Base-by-base conservation (phyloP, 1,140 invertebrate species). In the Bombyx mandarina region DNA sequence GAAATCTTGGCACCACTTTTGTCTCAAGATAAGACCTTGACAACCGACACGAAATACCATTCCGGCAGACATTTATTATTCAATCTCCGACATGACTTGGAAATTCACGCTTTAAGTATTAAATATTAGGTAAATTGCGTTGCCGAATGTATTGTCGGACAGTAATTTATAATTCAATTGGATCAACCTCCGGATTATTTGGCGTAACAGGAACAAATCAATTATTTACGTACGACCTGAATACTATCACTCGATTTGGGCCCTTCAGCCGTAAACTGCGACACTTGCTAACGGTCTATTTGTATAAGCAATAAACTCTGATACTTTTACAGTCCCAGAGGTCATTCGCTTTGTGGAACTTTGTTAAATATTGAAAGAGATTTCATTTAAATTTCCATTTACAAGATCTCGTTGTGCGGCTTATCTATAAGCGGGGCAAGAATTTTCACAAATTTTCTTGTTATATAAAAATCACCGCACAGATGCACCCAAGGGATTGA, bases 131-230 rank as follows among this genome's bases (percentile, higher is more conserved):
- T 49, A 18, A 49, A 51, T 35, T n/a, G 50, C 10, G 50, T 45
- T 43, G 43, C 52, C 12, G 18, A 9, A 44, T 43, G 9, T 12
- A 53, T 53, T 18, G 50, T 26, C 50, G 45, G 35, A 56, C 12
- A n/a, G 35, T 56, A 54, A 63, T 63, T 63, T 57, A 60, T 63
- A 63, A 63, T 63, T 63, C 62, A 63, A 60, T 63, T 60, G 57
- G 56, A 22, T 9, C 54, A 56, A 46, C 43, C 56, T 51, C 49
- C 50, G 52, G 52, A 63, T 63, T 57, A 63, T 63, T 63, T 60
- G 61, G 55, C 59, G 52, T 59, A 59, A 63, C 58, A 59, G 61
- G 9, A 45, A 57, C 46, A 56, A 58, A 60, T 63, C 58, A 63
- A 60, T 63, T 60, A 63, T 63, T 60, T 55, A 57, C 10, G 7